Base-by-base conservation (phyloP, 2,888 invertebrate species). In the Cartodere bifasciata region DNA sequence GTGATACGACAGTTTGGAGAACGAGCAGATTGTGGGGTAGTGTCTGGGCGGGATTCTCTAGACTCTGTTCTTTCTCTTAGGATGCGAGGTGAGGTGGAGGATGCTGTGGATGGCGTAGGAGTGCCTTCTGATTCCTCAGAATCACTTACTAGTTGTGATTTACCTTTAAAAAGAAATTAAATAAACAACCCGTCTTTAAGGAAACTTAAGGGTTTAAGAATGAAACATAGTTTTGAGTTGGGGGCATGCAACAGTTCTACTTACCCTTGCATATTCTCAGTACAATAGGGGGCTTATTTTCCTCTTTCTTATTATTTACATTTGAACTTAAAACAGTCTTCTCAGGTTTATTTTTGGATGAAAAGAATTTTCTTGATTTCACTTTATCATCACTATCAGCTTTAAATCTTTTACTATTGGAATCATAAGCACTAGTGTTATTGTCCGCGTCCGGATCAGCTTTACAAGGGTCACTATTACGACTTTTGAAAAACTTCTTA, bases 401-500 rank as follows among this genome's bases (percentile, higher is more conserved):
- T 35, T 40, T 42, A 16, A 36, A 24, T 33, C 42, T 50, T 42
- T 51, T 44, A 28, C 44, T 41, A 34, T 47, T 45, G 9, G 48
- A 34, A 13, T 36, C 25, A 28, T 45, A 43, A 23, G 39, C 31
- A 14, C 41, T 38, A 13, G 47, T 38, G 13, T 35, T 35, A 31
- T 40, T 45, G 12, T 42, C 35, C 2, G 42, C 30, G 6, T 42
- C 38, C 25, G 42, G 21, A 4, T 31, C 39, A 16, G 31, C 38
- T 35, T 72, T 70, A 36, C 68, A 68, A 3, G 68, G 63, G 42
- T 75, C 73, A 12, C 73, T 67, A 59, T 82, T 84, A 29, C 83
- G 75, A 52, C 85, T 86, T 55, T 88, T 88, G 55, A 88, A 88
- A 59, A 88, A 88, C 55, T 88, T 88, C 54, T 86, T 83, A 24